Evolutionary conservation across 2,113 vertebrate genomes (phyloP).

Genomic region (Thalassarche chlororhynchos): DNA sequence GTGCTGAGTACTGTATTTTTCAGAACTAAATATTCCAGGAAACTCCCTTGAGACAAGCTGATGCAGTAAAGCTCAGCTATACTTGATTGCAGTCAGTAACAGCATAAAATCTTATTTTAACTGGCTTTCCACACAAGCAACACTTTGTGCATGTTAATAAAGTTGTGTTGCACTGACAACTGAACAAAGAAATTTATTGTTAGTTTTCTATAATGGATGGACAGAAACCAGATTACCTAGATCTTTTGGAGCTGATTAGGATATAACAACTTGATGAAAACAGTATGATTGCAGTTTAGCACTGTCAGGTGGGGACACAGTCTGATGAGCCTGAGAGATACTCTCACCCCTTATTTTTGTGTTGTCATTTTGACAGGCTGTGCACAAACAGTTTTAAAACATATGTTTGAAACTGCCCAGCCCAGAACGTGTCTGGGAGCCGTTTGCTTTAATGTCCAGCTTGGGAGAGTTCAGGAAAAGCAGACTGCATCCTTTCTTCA

Average conservation of each 20-base stretch:
- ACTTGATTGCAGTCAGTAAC: not conserved
- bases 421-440: not conserved
- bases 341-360: not conserved
- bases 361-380: not conserved
- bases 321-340: not conserved
- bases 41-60: not conserved
- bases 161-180: not conserved
- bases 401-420: not conserved
- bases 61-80: not conserved
- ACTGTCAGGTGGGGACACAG: not conserved
- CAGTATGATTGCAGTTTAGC: not conserved
- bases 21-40: not conserved
- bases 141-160: not conserved
- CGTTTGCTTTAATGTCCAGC: not conserved
- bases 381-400: not conserved
- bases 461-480: not conserved
- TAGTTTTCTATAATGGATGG: not conserved
- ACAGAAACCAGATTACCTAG: not conserved
- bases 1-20: not conserved
- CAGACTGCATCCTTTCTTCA: fast-evolving
- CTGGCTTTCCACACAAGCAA: not conserved
- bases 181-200: not conserved
- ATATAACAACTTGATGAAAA: not conserved
- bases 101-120: constrained; percentile 36
- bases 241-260: not conserved